Conservation (phyloP, 2,113 vertebrate species). For the Neodontobutis hainanensis region DNA sequence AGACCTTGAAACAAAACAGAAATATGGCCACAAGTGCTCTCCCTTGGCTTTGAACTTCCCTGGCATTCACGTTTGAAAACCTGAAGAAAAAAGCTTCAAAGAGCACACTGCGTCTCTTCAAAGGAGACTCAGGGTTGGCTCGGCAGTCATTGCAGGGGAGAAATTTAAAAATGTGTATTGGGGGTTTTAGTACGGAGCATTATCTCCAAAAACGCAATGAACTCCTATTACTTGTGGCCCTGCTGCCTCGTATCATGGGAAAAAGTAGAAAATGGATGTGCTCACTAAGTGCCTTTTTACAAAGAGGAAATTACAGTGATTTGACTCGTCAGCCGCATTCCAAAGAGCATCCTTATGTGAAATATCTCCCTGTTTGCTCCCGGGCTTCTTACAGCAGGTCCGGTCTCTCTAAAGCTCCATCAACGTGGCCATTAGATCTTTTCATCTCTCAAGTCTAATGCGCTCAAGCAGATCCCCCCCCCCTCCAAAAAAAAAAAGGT, state of each 20-base stretch:
- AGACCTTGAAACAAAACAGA: conserved; percentile 67
- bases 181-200: conserved; percentile 64
- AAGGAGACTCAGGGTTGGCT: conserved; percentile 73
- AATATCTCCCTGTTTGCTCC: conserved; percentile 16
- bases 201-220: conserved; percentile 73
- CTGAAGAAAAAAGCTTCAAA: conserved; percentile 79
- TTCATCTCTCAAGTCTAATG: conserved; percentile 5
- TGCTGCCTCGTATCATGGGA: conserved; percentile 45
- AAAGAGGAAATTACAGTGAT: conserved; percentile 65
- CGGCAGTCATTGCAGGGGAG: conserved; percentile 59
- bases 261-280: conserved; percentile 59
- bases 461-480: background rate
- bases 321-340: conserved; percentile 39
- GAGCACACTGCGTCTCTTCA: conserved; percentile 73
- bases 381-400: background rate
- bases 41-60: conserved; percentile 76
- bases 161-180: conserved; percentile 68
- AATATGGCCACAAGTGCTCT: conserved; percentile 71
- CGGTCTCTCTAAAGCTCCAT: background rate
- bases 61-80: conserved; percentile 74
- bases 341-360: conserved; percentile 27
- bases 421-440: background rate
- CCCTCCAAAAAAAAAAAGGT: conserved; percentile 14
- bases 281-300: conserved; percentile 63
- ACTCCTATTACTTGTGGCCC: conserved; percentile 59